A percentile compares a stretch with the other conserved stretches of the same genome.
phyloP scores from a whole-genome alignment of 2,113 vertebrate species.

The Vicugna pacos region DNA sequence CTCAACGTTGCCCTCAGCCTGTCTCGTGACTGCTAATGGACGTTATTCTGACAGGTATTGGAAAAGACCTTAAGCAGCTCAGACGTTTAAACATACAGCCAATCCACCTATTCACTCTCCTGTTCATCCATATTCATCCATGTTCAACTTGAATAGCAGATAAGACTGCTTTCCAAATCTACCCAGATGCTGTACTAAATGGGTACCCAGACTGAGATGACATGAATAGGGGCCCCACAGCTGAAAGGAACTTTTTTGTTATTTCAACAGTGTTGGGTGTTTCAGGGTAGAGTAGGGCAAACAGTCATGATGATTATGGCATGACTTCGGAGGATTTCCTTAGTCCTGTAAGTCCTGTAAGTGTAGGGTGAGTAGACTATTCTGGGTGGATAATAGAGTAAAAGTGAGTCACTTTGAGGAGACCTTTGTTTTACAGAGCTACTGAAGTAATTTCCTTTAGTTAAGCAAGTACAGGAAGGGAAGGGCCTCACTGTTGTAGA shows the following conservation, averaged over 20 bases:
- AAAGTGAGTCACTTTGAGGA: constrained; percentile 35
- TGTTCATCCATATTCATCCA: not conserved
- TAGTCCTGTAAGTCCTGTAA: not conserved
- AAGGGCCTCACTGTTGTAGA: not conserved
- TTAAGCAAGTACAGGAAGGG: not conserved
- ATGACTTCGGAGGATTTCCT: not conserved
- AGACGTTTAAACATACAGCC: not conserved
- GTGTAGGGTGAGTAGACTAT: not conserved
- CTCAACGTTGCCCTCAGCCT: not conserved
- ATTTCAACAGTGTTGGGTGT: not conserved
- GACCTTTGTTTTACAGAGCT: not conserved
- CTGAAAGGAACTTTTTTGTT: not conserved
- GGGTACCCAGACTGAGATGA: not conserved
- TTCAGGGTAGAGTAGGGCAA: not conserved
- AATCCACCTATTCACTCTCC: not conserved
- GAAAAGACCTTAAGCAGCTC: not conserved
- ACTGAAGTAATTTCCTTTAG: not conserved
- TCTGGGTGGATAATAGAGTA: not conserved
- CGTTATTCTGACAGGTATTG: not conserved
- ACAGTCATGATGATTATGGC: not conserved
- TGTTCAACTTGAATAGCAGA: not conserved
- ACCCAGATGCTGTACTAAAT: not conserved
- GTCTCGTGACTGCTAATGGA: not conserved
- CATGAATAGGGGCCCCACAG: not conserved
- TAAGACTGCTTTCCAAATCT: constrained; percentile 9